A percentile compares a stretch with the other conserved stretches of the same genome.
phyloP scores from a whole-genome alignment of 2,888 invertebrate species.

The Mythimna loreyi region DNA sequence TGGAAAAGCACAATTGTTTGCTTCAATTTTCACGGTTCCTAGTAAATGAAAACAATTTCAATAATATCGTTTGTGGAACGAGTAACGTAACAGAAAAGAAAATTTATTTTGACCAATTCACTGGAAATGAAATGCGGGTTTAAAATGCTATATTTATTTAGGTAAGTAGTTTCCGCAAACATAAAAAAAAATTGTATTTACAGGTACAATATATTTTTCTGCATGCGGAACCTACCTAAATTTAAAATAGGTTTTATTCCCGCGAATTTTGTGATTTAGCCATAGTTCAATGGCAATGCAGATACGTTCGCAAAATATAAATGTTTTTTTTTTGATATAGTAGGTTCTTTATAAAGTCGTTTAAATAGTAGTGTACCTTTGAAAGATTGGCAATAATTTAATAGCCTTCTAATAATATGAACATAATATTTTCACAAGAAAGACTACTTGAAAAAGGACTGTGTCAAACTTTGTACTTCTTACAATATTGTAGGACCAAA shows the following conservation, averaged over 20 bases:
- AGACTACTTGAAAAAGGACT: not conserved
- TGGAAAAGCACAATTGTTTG: not conserved
- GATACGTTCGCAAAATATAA: no score
- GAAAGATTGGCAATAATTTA: not conserved
- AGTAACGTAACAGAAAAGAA: not conserved
- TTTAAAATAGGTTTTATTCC: no score
- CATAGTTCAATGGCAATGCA: not conserved
- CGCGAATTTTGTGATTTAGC: no score
- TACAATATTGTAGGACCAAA: not conserved
- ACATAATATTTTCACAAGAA: not conserved
- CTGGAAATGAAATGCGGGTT: not conserved
- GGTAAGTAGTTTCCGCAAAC: not conserved
- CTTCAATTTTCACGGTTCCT: constrained; percentile 1
- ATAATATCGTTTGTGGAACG: not conserved
- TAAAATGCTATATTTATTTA: not conserved
- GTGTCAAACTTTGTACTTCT: not conserved
- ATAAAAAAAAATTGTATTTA: no score
- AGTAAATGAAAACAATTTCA: constrained; percentile 8
- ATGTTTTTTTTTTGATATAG: no score
- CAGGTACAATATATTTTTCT: no score
- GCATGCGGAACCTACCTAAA: no score
- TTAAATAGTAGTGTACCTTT: no score
- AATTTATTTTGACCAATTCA: not conserved
- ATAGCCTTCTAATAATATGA: not conserved
- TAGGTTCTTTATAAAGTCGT: no score